A percentile compares a stretch with the other conserved stretches of the same genome.
Evolutionary conservation across 2,888 invertebrate species (phyloP).

Genomic region (Yponomeuta plumbellus): DNA sequence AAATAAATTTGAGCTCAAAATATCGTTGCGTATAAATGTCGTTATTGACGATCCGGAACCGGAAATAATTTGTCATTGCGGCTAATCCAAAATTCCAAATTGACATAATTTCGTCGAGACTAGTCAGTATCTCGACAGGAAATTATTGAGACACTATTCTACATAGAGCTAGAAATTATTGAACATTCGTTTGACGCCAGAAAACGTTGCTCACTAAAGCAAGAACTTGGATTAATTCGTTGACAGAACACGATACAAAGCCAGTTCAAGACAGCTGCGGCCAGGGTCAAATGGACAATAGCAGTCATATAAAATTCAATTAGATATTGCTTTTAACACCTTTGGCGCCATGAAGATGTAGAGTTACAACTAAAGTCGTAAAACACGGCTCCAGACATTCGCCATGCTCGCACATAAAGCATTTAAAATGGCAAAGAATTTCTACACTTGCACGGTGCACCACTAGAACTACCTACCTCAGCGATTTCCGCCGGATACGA

Average conservation of each 20-base stretch:
- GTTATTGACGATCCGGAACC: neutral
- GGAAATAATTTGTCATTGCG: neutral
- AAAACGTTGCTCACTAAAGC: neutral
- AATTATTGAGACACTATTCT: neutral
- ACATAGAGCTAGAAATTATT: neutral
- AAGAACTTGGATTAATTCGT: neutral
- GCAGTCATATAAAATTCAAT: neutral
- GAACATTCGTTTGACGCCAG: neutral
- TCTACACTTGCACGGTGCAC: neutral
- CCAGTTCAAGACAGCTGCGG: neutral
- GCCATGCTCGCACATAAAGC: neutral
- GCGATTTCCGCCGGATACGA: neutral
- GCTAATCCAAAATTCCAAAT: neutral
- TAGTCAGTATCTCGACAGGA: neutral
- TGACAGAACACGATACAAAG: neutral
- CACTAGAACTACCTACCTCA: neutral
- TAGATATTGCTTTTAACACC: neutral
- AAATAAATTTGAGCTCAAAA: neutral
- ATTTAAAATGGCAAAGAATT: neutral
- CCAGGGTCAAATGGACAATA: constrained; percentile 1
- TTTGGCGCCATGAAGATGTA: neutral
- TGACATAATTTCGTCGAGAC: neutral
- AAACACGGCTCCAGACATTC: neutral
- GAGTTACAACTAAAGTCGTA: neutral
- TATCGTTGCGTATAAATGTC: constrained; percentile 13